Base-by-base conservation (phyloP, 1,140 invertebrate species). In the Drosophila arizonae region DNA sequence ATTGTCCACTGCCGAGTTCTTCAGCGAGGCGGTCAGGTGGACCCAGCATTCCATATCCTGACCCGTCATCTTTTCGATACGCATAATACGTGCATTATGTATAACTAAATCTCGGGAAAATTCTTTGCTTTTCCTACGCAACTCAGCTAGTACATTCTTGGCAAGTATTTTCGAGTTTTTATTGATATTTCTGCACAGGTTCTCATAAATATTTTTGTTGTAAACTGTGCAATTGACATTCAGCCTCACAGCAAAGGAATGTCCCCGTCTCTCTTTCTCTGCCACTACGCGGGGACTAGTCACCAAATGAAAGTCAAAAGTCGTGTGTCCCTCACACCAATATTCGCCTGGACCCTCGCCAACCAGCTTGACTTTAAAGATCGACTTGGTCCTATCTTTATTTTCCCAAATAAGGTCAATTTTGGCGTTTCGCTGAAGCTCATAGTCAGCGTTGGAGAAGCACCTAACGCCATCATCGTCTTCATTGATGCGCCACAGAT, bases 241-340 rank as follows among this genome's bases (percentile, higher is more conserved):
- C 10, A 80, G 9, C 30, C 76, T 70, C 17, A 91, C 60, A 3
- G 92, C 73, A 84, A 92, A 93, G 17, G 81, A 70, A 54, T 91
- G 82, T 0, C 91, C 89, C 8, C 67, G 58, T 17, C 41, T 66
- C 24, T 82, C 75, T 61, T 87, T 90, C 11, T 65, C 76, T 6
- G 89, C 79, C 46, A 92, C 65, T 54, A 92, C 15, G 46, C 74
- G 76, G 64, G 50, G 24, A 3, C 76, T 67, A 36, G 46, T 11
- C 10, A 91, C 56, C 10, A 78, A 17, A 55, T 81, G 30, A 58
- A 90, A 90, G 58, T 81, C 54, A 4, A 68, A 76, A 6, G 84
- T 73, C 3, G 76, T 87, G 60, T 91, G 82, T 17, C 80, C 91
- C 77, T 92, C 88, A 68, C 93, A 93, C 92, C 92, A 93, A 74